phyloP scores from a whole-genome alignment of 2,888 invertebrate species.

The Tricholauxania praeusta region DNA sequence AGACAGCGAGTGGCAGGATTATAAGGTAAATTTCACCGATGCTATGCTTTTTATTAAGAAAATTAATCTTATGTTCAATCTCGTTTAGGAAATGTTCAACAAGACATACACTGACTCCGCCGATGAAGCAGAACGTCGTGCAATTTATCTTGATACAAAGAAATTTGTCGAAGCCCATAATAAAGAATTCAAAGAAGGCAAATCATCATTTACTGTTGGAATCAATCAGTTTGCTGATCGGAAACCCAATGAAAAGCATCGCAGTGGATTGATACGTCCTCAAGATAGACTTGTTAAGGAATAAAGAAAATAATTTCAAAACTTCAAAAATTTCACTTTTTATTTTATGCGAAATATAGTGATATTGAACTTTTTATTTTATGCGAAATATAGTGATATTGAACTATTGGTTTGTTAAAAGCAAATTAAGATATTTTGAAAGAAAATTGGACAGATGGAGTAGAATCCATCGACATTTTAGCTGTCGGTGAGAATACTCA shows the following conservation, averaged over 20 bases:
- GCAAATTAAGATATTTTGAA: too few relatives aligned
- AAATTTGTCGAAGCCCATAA: not conserved
- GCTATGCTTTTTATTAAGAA: not conserved
- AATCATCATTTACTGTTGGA: slow-evolving; percentile 1
- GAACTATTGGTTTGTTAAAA: too few relatives aligned
- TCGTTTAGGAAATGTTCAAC: not conserved
- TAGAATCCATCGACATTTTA: too few relatives aligned
- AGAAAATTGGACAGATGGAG: too few relatives aligned
- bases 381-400: too few relatives aligned
- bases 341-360: too few relatives aligned
- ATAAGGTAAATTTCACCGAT: not conserved
- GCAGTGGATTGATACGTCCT: not conserved
- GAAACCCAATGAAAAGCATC: not conserved
- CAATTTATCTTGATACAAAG: not conserved
- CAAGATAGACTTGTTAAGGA: too few relatives aligned
- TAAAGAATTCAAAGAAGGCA: not conserved
- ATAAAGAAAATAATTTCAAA: too few relatives aligned
- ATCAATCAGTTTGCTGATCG: slow-evolving; percentile 16
- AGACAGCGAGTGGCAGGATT: not conserved
- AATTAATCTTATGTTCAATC: not conserved
- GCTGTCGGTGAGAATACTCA: too few relatives aligned
- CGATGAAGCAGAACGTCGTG: not conserved
- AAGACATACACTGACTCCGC: not conserved
- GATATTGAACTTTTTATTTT: too few relatives aligned
- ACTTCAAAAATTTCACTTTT: too few relatives aligned